Base-by-base conservation (phyloP, 92 coral and sea anemone species). In the Montipora capitata region DNA sequence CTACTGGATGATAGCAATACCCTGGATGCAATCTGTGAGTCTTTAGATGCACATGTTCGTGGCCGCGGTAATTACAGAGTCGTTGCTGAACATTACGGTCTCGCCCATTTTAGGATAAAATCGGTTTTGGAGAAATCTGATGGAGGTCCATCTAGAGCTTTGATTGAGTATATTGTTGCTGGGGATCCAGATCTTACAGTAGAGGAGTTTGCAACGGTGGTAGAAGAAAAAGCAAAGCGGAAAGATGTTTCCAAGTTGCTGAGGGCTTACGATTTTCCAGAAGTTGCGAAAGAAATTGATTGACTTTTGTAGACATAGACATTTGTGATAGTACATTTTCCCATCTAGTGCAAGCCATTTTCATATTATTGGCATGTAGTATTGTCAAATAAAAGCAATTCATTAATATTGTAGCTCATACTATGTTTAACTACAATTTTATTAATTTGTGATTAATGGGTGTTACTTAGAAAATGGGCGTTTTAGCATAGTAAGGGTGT, bases 151-250 rank as follows among this genome's bases (percentile, higher is more conserved):
- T 58, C 91, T 7, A n/a, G 44, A 1, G 79, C 74, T 0, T 38
- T 87, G 41, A 42, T 87, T 77, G 45, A 38, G 35, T 4, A 4
- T 2, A 66, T 87, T 43, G 40, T 16, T 7, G 65, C 91, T 40
- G 11, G 12, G 13, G 72, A 10, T 3, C 77, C 87, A 71, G 4
- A 40, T 11, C 77, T 74, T 41, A 88, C 87, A 72, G 82, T 88
- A 43, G 71, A 27, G 41, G 91, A 81, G 48, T 88, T 88, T 65
- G 71, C 82, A 2, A n/a, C 62, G 13, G 58, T 80, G 12, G 79
- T 73, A 2, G 74, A 12, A 18, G 18, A 52, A 12, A 9, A 65
- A 2, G 74, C 79, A 10, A 80, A 88, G 10, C 49, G 91, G 15
- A n/a, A 18, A 14, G 91, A 88, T 54, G 81, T 88, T 17, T 68